phyloP scores from a whole-genome alignment of 2,888 invertebrate species.

The Synergus umbraculus region DNA sequence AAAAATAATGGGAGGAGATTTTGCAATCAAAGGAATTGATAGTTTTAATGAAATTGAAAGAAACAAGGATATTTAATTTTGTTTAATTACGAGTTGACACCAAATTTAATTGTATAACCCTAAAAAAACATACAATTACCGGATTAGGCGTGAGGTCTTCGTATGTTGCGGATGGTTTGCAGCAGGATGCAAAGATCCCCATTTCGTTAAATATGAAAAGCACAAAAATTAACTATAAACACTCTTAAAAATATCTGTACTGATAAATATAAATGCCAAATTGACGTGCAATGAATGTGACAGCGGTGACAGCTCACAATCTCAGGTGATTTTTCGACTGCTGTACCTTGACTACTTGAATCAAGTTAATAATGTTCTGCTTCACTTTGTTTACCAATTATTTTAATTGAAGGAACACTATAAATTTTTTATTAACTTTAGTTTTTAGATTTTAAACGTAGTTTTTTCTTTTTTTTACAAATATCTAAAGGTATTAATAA shows the following conservation, averaged over 20 bases:
- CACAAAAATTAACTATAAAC: background rate
- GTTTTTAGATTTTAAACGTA: background rate
- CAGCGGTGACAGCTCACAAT: conserved; percentile 2
- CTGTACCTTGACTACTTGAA: background rate
- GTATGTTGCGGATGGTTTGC: conserved; percentile 79
- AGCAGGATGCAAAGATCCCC: conserved; percentile 79
- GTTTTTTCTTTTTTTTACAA: background rate
- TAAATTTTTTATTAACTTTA: background rate
- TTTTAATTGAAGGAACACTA: background rate
- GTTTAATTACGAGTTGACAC: background rate
- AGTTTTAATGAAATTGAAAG: background rate
- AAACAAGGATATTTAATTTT: background rate
- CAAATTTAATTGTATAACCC: conserved; percentile 23
- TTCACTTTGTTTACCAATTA: background rate
- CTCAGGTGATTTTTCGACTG: conserved; percentile 9
- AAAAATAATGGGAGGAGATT: background rate
- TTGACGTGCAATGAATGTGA: background rate
- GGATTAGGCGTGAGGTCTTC: conserved; percentile 81
- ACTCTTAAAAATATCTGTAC: background rate
- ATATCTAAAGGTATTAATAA: background rate
- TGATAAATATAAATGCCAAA: background rate
- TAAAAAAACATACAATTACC: conserved; percentile 78
- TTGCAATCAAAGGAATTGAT: background rate
- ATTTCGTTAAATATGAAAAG: conserved; percentile 44
- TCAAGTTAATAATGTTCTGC: background rate